Evolutionary conservation across 2,797 vertebrate species (phyloP), one percentile per base, ranked within the genome.

Genomic region (Oceanodroma leucorhoa): DNA sequence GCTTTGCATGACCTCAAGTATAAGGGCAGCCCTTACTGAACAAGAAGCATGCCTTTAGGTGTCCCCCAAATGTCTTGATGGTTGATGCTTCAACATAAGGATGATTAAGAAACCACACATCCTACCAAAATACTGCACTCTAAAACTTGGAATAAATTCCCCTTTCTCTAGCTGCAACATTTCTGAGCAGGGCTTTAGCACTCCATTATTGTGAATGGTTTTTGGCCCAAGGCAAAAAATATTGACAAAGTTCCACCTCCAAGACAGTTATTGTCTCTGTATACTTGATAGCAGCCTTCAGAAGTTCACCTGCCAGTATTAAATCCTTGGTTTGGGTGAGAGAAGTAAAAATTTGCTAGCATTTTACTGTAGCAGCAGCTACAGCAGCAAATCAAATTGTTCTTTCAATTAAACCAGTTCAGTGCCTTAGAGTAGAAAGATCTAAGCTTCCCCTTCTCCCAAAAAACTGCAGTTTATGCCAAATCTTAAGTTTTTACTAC

Each of bases 251-350:
- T 97, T 97, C 96, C 36, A 87, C 97, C 93, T 95, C 89, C 87
- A 95, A 98, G 97, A 98, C 97, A 98, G 97, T 98, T 98, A 98
- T 96, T 97, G 97, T 98, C 97, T 98, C 97, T 95, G 96, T 97
- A 94, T 98, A 94, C 97, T 97, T 98, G 97, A 97, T 97, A 95
- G 97, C 96, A 98, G 97, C 97, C 97, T 98, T 98, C 97, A 97
- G 94, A 97, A 97, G 94, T 95, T 97, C 97, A 98, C 97, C 97
- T 98, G 97, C 95, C 89, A 77, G 95, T 97, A 97, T 95, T 98
- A 98, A 98, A 98, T 98, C 95, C 97, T 97, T 93, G 94, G 93
- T 97, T 97, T 97, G 95, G 97, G 97, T 91, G 95, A 98, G 82
- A 95, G 89, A 96, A 97, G 96, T 96, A 96, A 97, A 97, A 98